These are phyloP conservation scores for Spatulosminthurus flaviceps DNA, from an alignment of 2,888 invertebrate species.

Conservation along the genomic window DNA sequence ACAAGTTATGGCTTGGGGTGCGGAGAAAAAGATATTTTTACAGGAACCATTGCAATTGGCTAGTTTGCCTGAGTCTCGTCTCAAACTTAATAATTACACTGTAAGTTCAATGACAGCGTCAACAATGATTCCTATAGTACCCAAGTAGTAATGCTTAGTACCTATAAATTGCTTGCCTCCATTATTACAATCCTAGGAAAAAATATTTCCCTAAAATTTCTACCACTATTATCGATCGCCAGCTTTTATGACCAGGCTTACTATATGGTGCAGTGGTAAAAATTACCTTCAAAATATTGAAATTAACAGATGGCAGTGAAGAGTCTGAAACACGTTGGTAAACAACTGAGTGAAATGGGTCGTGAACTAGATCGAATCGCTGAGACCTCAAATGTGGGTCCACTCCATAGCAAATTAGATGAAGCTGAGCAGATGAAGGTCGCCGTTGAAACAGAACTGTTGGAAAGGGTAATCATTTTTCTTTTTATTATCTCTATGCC, in stretches of 20 bases:
- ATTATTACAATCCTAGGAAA: no score
- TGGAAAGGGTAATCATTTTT: constrained; percentile 77
- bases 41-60: constrained; percentile 80
- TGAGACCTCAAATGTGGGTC: constrained; percentile 83
- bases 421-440: constrained; percentile 87
- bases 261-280: no score
- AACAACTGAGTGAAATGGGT: constrained; percentile 89
- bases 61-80: constrained; percentile 82
- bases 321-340: constrained; percentile 86
- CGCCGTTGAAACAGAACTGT: constrained; percentile 82
- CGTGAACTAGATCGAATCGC: constrained; percentile 87
- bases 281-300: neutral
- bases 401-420: constrained; percentile 84
- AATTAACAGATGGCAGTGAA: constrained; percentile 79
- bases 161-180: no score
- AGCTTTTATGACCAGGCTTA: no score
- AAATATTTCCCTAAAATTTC: no score
- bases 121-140: no score
- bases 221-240: no score
- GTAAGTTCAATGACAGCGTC: constrained; percentile 69
- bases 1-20: constrained; percentile 83
- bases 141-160: no score
- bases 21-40: constrained; percentile 82
- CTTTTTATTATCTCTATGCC: neutral
- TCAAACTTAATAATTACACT: constrained; percentile 86